phyloP scores from a whole-genome alignment of 2,113 vertebrate species.

The Phylloscopus trochiloides region DNA sequence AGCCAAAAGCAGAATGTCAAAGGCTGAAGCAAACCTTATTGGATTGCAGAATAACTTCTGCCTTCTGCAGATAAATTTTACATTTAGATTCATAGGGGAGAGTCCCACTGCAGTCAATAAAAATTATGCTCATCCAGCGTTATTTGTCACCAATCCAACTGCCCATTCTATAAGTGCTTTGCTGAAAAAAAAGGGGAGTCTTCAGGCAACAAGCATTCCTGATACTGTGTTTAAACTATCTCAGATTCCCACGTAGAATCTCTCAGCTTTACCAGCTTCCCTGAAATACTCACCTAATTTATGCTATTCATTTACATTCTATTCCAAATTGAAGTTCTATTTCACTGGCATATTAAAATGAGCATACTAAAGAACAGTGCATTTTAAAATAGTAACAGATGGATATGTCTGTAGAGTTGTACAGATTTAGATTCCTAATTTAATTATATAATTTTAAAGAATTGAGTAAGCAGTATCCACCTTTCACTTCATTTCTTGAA shows the following conservation, averaged over 20 bases:
- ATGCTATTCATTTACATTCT: not conserved
- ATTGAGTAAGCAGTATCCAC: not conserved
- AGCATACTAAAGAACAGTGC: not conserved
- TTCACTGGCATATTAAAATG: slow-evolving; percentile 7
- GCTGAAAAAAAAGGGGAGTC: not conserved
- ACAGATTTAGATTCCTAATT: not conserved
- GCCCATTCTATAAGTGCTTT: not conserved
- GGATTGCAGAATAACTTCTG: slow-evolving; percentile 27
- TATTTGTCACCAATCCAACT: not conserved
- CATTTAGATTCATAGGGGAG: not conserved
- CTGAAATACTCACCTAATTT: not conserved
- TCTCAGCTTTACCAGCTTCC: not conserved
- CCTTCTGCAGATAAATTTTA: slow-evolving; percentile 52
- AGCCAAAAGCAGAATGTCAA: slow-evolving; percentile 20
- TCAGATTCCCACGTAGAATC: not conserved
- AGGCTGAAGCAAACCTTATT: slow-evolving; percentile 11
- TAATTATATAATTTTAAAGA: not conserved
- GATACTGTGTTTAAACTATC: not conserved
- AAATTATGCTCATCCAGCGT: not conserved
- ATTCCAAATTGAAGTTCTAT: not conserved
- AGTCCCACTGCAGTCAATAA: slow-evolving; percentile 34
- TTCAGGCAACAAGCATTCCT: not conserved
- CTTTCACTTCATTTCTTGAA: not conserved
- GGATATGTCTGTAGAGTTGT: not conserved
- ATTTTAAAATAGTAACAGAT: slow-evolving; percentile 26